Base-by-base conservation (phyloP, 2,888 invertebrate genomes). In the Anoncus sp. region DNA sequence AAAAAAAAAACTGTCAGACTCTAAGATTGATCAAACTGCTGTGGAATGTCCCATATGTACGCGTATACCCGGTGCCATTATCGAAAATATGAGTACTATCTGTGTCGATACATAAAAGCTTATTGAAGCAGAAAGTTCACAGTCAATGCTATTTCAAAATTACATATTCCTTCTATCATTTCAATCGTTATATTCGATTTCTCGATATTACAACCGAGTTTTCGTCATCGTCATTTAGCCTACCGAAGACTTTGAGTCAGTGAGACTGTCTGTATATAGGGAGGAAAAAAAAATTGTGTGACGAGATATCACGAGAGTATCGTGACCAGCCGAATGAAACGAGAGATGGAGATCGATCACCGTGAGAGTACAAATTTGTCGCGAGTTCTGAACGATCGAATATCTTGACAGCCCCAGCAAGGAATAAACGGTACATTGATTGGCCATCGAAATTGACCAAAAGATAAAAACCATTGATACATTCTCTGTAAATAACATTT, bases 321-420 rank as follows among this genome's bases (percentile, higher is more conserved):
- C 27, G 45, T 20, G 51, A 24, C 12, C 70, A 66, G 38, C 47
- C 38, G 24, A 22, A 49, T 55, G 77, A 66, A 49, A 63, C 80
- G 60, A 62, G 47, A 67, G 20, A 47, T 35, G 43, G 43, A 72
- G 78, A 80, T 80, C 59, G 78, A 78, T 80, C 71, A 59, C 72
- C 75, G 77, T 80, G 77, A 72, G 80, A 78, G 59, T 71, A 62
- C 27, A 12, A 35, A 53, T 71, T 63, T 77, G 69, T 69, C 45
- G n/a, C 40, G 49, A 53, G 43, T 45, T 20, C 31, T 3, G 12
- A 74, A 27, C 65, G 40, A 76, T 79, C 70, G 62, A 57, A 76
- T 77, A 66, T 74, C 79, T 47, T 27, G 38, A 45, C 18, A 38
- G 63, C 22, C 10, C 31, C 10, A 45, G n/a, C n/a, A n/a, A 31